Evolutionary conservation across 2,113 vertebrate genomes (phyloP).

Genomic region (Vulpes vulpes): DNA sequence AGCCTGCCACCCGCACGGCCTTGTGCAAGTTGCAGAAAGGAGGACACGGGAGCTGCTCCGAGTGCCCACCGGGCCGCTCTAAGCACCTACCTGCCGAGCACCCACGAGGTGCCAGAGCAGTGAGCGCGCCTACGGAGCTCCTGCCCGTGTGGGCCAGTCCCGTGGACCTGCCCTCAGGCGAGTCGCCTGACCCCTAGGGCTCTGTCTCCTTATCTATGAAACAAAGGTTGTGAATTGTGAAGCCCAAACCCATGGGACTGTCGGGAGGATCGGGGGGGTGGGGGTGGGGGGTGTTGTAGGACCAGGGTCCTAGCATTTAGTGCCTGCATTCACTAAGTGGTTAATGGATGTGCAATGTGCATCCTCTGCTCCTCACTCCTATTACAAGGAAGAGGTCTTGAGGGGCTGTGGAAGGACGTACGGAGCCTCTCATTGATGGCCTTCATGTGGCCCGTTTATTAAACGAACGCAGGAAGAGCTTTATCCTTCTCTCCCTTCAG

Average conservation of each 20-base stretch:
- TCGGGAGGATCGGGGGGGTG: neutral
- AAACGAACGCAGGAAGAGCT: neutral
- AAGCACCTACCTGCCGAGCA: neutral
- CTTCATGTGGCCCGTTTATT: neutral
- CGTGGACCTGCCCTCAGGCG: no score
- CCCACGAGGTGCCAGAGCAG: neutral
- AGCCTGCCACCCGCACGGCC: neutral
- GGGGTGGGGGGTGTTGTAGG: neutral
- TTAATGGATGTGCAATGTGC: accelerated
- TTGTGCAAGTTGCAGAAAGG: neutral
- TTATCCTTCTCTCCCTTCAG: neutral
- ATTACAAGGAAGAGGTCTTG: neutral
- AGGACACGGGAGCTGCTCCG: no score
- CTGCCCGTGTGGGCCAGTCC: no score
- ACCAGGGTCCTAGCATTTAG: accelerated
- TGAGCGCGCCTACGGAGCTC: accelerated
- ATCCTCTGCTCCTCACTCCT: neutral
- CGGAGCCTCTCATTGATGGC: neutral
- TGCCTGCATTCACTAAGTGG: neutral
- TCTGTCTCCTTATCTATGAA: neutral
- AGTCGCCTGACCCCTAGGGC: neutral
- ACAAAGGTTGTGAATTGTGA: neutral
- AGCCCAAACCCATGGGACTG: neutral
- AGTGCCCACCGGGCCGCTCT: no score
- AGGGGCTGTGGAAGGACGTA: neutral